These are phyloP conservation scores for Folsomia manolachei DNA, from an alignment of 2,888 invertebrate species.

Conservation along the genomic window DNA sequence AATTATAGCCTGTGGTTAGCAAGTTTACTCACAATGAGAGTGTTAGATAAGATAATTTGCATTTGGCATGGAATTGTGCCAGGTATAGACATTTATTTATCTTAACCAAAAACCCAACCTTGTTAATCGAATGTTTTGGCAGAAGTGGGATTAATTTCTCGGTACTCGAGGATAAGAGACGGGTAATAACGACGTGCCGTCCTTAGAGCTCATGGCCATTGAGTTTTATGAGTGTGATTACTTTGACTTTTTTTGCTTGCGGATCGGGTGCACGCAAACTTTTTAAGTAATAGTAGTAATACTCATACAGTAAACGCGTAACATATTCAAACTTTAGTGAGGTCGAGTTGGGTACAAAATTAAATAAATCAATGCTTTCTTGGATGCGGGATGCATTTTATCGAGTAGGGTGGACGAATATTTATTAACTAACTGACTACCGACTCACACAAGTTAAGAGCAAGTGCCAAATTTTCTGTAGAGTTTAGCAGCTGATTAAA, in stretches of 20 bases:
- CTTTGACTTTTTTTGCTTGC: neutral
- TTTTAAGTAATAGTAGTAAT: too few relatives aligned
- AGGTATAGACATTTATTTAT: slow-evolving; percentile 16
- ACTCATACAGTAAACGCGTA: too few relatives aligned
- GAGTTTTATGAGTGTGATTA: neutral
- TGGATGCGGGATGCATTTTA: too few relatives aligned
- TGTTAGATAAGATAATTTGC: too few relatives aligned
- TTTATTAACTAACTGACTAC: too few relatives aligned
- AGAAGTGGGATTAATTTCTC: slow-evolving; percentile 2
- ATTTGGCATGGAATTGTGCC: slow-evolving; percentile 17
- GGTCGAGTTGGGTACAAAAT: neutral
- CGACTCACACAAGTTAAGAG: too few relatives aligned
- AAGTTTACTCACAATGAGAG: too few relatives aligned
- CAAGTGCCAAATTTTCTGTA: neutral
- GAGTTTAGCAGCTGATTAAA: neutral
- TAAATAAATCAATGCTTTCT: neutral
- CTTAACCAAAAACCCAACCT: slow-evolving; percentile 26
- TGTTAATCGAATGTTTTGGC: slow-evolving; percentile 29
- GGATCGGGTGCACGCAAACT: too few relatives aligned
- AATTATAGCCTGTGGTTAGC: too few relatives aligned
- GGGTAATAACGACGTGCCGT: neutral
- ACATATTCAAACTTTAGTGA: neutral
- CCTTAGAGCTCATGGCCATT: neutral
- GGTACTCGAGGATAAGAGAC: too few relatives aligned
- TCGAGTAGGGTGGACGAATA: too few relatives aligned